phyloP scores from a whole-genome alignment of 2,888 invertebrate species.

The Petrophora chlorosata region DNA sequence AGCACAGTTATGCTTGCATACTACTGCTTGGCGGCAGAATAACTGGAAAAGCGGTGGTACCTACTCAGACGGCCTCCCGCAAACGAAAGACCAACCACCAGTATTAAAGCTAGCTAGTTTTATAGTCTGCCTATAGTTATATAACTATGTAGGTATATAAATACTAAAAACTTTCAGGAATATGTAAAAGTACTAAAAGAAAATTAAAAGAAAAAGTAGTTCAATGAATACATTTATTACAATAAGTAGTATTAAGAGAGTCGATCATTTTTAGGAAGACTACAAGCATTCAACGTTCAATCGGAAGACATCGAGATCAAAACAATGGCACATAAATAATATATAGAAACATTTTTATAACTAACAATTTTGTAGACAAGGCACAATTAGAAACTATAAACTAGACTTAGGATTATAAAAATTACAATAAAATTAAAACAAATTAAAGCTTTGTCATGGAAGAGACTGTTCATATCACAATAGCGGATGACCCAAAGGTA shows the following conservation, averaged over 20 bases:
- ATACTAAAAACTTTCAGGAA: too few relatives aligned
- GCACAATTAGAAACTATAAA: slow-evolving; percentile 26
- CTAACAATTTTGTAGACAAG: slow-evolving; percentile 35
- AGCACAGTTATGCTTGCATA: too few relatives aligned
- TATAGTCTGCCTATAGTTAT: too few relatives aligned
- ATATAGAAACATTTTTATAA: slow-evolving; percentile 29
- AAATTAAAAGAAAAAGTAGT: too few relatives aligned
- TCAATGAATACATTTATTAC: slow-evolving; percentile 10
- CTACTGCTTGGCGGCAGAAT: too few relatives aligned
- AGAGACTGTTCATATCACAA: slow-evolving; percentile 79
- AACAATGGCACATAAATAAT: slow-evolving; percentile 71
- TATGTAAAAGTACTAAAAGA: background rate
- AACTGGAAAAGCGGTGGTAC: too few relatives aligned
- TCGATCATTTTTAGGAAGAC: slow-evolving; percentile 44
- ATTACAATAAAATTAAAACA: slow-evolving; percentile 63
- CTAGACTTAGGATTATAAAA: slow-evolving; percentile 37
- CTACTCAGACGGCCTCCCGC: too few relatives aligned
- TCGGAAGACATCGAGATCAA: slow-evolving; percentile 79
- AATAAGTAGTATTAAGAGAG: slow-evolving; percentile 6
- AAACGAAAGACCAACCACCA: too few relatives aligned
- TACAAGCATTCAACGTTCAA: slow-evolving; percentile 41
- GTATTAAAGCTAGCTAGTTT: too few relatives aligned
- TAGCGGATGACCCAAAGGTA: slow-evolving; percentile 32
- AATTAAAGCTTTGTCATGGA: slow-evolving; percentile 82
- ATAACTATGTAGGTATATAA: too few relatives aligned